Evolutionary conservation across 2,888 invertebrate genomes (phyloP), one percentile per base, ranked within the genome.

Genomic region (Heliconius hortense): DNA sequence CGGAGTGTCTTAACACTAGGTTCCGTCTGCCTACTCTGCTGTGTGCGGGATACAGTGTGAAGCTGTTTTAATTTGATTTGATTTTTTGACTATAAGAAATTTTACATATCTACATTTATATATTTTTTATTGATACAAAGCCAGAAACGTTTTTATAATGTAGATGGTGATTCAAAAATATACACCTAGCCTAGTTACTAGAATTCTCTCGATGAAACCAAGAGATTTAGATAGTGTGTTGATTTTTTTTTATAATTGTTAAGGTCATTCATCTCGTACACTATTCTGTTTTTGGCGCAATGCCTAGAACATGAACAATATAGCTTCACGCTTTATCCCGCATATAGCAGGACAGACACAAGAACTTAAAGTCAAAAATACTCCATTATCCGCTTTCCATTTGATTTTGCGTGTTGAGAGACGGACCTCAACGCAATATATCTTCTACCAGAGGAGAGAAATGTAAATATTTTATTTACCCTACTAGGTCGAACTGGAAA

Each of bases 231-330:
- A 31, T 63, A 21, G n/a, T 35, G 35, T 63, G 35, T 63, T 11
- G 3, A n/a, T 11, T 35, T 35, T 35, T n/a, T 35, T 21, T 60
- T 60, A 60, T 39, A 24, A 66, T 66, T 15, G 35, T 15, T 66
- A 66, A 66, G 64, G 39, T 66, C 35, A 66, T 66, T 66, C 35
- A 68, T 43, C 68, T 68, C 28, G 48, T 18, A 26, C 21, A 43
- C 28, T 35, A 48, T 21, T 48, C 43, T 21, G 31, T 60, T n/a
- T n/a, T 66, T 66, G 64, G 35, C 64, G 13, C n/a, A 11, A 39
- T 64, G 35, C 35, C 35, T 35, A 35, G 35, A 35, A 35, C 1
- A 35, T 35, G 8, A n/a, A n/a, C n/a, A n/a, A n/a, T n/a, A n/a
- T n/a, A n/a, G n/a, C n/a, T 56, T 53, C 53, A 53, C 53, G 53